Base-by-base conservation (phyloP, 2,113 vertebrate species). In the Cyphomyrus plagiostoma region DNA sequence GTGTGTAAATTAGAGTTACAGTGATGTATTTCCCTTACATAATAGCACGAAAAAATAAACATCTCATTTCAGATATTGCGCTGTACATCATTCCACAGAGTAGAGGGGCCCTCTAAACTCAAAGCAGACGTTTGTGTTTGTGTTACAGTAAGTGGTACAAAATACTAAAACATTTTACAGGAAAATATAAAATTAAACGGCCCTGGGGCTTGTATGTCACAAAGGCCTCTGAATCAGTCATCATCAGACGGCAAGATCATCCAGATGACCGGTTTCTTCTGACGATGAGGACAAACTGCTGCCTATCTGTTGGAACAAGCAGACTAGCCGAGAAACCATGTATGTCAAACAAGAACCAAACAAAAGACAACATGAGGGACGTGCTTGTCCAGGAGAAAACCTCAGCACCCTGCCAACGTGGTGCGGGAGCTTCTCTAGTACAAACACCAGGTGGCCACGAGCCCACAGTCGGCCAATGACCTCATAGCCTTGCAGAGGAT, bases 131-230 rank as follows among this genome's bases (percentile, higher is more conserved):
- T 42, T 80, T 80, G 35, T 80, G 35, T 80, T 80, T 80, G 35
- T 17, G 35, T 80, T 80, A 80, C 74, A 80, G 74, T 80, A 80
- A 80, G 74, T 80, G 74, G 74, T 80, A 80, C 74, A 80, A 80
- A 77, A 80, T 42, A 42, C 35, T 42, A 80, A 30, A 80, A 80
- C 42, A 80, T 80, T 80, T 80, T 42, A 80, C 13, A 10, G 30
- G 74, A 80, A 80, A 39, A 80, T 42, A 80, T 80, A 8, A 42
- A 80, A 42, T 77, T 42, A 80, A 80, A 19, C 39, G 2, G 74
- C 74, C 35, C 35, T 19, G 17, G 74, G 74, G 35, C 30, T 42
- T 80, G 1, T 80, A 42, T 80, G 74, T 80, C 74, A 35, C 4
- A 19, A 80, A 80, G 74, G 74, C 15, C 30, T 80, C 4, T 19